Evolutionary conservation across 2,797 vertebrate species (phyloP).

Genomic region (Rhynchotus rufescens): DNA sequence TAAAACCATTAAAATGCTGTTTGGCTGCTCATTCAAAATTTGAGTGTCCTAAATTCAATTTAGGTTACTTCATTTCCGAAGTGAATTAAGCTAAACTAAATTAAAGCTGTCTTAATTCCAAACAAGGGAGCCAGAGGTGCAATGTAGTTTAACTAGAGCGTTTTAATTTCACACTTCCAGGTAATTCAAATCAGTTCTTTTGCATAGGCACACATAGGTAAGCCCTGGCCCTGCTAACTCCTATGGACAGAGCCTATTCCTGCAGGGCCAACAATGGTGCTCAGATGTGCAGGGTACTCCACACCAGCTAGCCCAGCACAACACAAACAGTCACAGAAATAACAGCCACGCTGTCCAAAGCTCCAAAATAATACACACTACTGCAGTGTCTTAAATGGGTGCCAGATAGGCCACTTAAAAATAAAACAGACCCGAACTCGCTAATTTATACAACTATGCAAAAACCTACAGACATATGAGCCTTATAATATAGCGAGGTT

Average conservation of each 20-base stretch:
- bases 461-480: neutral
- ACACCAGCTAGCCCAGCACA: rapidly evolving
- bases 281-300: neutral
- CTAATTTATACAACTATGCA: neutral
- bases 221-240: neutral
- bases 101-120: slow-evolving; percentile 60
- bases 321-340: neutral
- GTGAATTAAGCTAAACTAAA: slow-evolving; percentile 64
- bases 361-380: neutral
- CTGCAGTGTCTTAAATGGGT: neutral
- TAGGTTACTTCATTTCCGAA: slow-evolving; percentile 60
- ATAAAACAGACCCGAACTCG: neutral
- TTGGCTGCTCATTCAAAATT: slow-evolving; percentile 53
- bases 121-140: slow-evolving; percentile 46
- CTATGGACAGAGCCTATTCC: neutral
- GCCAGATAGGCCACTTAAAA: neutral
- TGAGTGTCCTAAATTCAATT: slow-evolving; percentile 58
- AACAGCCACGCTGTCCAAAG: neutral
- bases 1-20: slow-evolving; percentile 61
- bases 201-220: neutral
- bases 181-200: slow-evolving; percentile 46
- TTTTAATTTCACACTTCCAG: slow-evolving; percentile 27
- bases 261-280: neutral
- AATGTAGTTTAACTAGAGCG: slow-evolving; percentile 51
- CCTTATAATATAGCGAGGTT: neutral